Percentiles rank a stretch among this genome's conserved stretches.
Evolutionary conservation across 2,113 vertebrate species (phyloP).

Genomic region (Ivindomyrus marchei): DNA sequence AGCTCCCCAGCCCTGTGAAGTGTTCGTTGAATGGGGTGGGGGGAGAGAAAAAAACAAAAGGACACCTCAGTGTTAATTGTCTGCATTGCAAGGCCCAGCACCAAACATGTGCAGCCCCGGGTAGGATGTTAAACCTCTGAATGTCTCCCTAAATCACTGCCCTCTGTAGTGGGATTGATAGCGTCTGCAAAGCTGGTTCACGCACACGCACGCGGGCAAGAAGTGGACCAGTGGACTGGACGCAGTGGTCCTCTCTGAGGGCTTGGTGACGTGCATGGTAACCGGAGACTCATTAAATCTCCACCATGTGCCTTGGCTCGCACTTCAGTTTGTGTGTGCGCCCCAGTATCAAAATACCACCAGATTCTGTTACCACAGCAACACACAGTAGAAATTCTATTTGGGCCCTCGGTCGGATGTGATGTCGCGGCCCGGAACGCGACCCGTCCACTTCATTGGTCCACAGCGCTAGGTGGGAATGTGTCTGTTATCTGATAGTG

Average conservation of each 20-base stretch:
- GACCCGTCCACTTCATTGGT: neutral
- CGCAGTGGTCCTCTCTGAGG: neutral
- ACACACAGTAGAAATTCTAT: conserved; percentile 19
- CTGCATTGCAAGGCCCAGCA: neutral
- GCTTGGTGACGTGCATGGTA: conserved; percentile 22
- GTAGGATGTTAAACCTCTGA: neutral
- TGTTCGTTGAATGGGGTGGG: conserved; percentile 27
- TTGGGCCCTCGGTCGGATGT: conserved; percentile 5
- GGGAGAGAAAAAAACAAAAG: neutral
- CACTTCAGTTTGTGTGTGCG: neutral
- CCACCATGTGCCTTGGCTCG: conserved; percentile 18
- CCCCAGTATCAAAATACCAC: conserved; percentile 30
- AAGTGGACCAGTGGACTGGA: neutral
- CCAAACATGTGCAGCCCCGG: neutral
- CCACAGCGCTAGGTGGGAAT: conserved; percentile 9
- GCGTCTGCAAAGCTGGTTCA: neutral
- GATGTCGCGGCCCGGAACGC: neutral
- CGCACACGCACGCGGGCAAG: neutral
- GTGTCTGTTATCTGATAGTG: conserved; percentile 11
- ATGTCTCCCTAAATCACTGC: neutral
- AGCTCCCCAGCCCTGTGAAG: conserved; percentile 87
- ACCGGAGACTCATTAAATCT: conserved; percentile 19
- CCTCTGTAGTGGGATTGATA: neutral
- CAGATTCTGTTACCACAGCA: conserved; percentile 27
- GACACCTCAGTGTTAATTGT: neutral